phyloP scores from a whole-genome alignment of 1,140 invertebrate species.

The Melipona quadrifasciata region DNA sequence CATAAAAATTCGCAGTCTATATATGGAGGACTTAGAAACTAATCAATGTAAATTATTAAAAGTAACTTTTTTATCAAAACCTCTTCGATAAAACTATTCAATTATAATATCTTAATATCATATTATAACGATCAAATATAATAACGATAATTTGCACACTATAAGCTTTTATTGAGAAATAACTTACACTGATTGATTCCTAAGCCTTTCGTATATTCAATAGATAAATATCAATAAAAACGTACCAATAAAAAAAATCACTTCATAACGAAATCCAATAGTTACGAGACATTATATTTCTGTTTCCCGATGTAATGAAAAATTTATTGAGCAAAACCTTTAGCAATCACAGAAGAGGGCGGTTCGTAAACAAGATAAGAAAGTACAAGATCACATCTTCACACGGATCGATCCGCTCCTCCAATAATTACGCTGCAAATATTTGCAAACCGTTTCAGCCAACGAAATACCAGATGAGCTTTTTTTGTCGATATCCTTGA shows the following conservation, averaged over 20 bases:
- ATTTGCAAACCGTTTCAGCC: constrained; percentile 5
- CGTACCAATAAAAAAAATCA: not conserved
- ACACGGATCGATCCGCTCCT: not conserved
- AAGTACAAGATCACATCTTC: not conserved
- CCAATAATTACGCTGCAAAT: constrained; percentile 29
- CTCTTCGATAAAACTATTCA: too few species aligned
- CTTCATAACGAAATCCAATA: not conserved
- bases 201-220: not conserved
- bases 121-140: too few species aligned
- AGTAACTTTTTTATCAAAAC: too few species aligned
- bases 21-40: too few species aligned
- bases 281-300: too few species aligned
- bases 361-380: not conserved
- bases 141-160: too few species aligned
- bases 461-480: not conserved
- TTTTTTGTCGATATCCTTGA: constrained; percentile 28
- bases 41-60: too few species aligned
- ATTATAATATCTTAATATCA: too few species aligned
- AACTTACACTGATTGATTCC: too few species aligned
- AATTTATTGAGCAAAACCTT: not conserved
- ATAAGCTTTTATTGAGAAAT: too few species aligned
- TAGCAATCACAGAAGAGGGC: not conserved
- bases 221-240: not conserved
- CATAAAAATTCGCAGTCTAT: too few species aligned
- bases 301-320: not conserved